A percentile compares a stretch with the other conserved stretches of the same genome.
Evolutionary conservation across 2,888 invertebrate species (phyloP).

Genomic region (Oxystoma pomonae): DNA sequence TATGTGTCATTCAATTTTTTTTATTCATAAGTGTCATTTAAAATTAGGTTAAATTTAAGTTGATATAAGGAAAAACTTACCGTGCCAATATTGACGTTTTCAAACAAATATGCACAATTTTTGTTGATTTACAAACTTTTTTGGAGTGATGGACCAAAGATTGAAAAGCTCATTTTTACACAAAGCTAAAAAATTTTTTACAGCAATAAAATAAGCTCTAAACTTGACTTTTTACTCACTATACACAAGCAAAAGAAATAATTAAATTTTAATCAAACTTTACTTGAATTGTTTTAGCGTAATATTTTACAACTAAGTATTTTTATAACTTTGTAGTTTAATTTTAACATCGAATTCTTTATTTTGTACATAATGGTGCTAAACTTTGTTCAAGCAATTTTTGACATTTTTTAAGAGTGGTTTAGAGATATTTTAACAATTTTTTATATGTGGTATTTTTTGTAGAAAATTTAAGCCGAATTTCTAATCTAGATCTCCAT

Average conservation of each 20-base stretch:
- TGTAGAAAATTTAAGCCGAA: background rate
- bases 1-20: background rate
- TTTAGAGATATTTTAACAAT: background rate
- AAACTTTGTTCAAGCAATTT: constrained; percentile 23
- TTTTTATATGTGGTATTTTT: background rate
- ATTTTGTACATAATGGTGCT: constrained; percentile 34
- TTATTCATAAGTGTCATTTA: background rate
- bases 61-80: background rate
- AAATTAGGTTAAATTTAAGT: background rate
- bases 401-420: background rate
- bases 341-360: background rate
- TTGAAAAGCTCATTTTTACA: background rate
- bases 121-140: background rate
- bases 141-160: background rate
- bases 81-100: background rate
- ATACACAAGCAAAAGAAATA: background rate
- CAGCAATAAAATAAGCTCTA: background rate
- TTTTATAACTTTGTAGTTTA: background rate
- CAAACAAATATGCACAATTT: background rate
- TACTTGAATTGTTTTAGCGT: background rate
- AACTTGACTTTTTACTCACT: background rate
- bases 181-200: background rate
- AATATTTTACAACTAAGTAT: background rate
- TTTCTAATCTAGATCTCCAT: background rate
- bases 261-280: background rate